These are phyloP conservation scores for Trididemnum clinides DNA, from an alignment of 23 tunicate genomes.

Conservation along the genomic window DNA sequence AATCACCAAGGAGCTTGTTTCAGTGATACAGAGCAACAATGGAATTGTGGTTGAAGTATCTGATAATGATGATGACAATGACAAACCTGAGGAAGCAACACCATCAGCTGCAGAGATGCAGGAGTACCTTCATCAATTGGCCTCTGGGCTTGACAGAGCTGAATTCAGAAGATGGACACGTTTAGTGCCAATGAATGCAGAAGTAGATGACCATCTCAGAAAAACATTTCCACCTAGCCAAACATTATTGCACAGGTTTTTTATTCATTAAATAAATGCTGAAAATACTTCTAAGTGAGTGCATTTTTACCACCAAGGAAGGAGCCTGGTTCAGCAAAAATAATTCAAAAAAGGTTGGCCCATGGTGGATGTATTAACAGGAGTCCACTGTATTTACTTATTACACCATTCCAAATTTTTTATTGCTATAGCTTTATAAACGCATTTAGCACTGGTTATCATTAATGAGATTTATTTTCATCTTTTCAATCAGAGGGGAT, in stretches of 20 bases:
- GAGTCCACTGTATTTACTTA: constrained; percentile 22
- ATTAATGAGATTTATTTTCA: no score
- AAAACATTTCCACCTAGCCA: constrained; percentile 41
- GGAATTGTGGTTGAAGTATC: neutral
- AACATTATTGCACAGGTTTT: constrained; percentile 42
- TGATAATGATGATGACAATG: constrained; percentile 9
- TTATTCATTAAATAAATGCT: constrained; percentile 4
- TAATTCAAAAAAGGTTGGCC: constrained; percentile 21
- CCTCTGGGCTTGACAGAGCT: constrained; percentile 30
- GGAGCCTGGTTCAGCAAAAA: neutral
- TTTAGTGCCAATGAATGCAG: constrained; percentile 26
- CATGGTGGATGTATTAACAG: constrained; percentile 30
- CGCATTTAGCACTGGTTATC: no score
- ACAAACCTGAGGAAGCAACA: constrained; percentile 43
- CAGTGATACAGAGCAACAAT: constrained; percentile 28
- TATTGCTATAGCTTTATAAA: no score
- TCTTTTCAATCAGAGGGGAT: no score
- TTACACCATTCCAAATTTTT: no score
- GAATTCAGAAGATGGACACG: constrained; percentile 14
- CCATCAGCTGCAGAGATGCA: constrained; percentile 47
- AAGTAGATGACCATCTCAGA: constrained; percentile 33
- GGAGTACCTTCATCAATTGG: constrained; percentile 35
- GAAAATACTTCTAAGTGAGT: constrained; percentile 14
- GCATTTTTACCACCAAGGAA: constrained; percentile 14
- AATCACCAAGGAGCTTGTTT: constrained; percentile 35